These are phyloP conservation scores for Portunus trituberculatus DNA, from an alignment of 1,140 invertebrate genomes.

Conservation along the genomic window DNA sequence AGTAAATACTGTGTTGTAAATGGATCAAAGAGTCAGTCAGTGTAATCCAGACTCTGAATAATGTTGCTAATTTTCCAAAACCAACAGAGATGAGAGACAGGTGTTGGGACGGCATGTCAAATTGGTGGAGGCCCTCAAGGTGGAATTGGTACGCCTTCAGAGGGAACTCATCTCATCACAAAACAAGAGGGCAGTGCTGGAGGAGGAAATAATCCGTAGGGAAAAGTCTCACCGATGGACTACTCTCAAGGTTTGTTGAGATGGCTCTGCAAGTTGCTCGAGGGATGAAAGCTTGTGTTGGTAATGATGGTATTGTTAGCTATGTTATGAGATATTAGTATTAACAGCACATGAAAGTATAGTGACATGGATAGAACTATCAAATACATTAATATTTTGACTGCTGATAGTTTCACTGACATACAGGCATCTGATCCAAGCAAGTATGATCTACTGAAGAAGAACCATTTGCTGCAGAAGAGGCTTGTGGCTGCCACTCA, in stretches of 20 bases:
- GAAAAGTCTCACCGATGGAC: constrained; percentile 69
- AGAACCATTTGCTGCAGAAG: constrained; percentile 69
- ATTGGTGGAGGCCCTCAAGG: constrained; percentile 72
- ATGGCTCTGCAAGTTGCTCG: not conserved
- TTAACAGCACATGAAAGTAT: too few relatives aligned
- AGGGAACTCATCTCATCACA: constrained; percentile 68
- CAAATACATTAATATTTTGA: too few relatives aligned
- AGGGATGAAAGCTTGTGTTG: not conserved
- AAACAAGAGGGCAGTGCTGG: constrained; percentile 68
- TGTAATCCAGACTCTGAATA: too few relatives aligned
- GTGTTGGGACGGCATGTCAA: constrained; percentile 67
- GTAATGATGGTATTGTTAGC: too few relatives aligned
- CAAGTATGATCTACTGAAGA: constrained; percentile 62
- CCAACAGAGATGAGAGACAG: constrained; percentile 64
- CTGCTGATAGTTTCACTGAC: not conserved
- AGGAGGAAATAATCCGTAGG: constrained; percentile 60
- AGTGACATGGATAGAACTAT: too few relatives aligned
- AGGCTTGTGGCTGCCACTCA: constrained; percentile 66
- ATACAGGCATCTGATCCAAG: constrained; percentile 66
- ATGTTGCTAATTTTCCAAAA: too few relatives aligned
- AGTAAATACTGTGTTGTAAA: too few relatives aligned
- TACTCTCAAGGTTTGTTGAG: constrained; percentile 59
- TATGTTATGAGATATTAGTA: too few relatives aligned
- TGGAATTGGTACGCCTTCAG: constrained; percentile 72
- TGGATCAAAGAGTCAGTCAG: too few relatives aligned